Evolutionary conservation across 2,113 vertebrate genomes (phyloP), one percentile per base, ranked within the genome.

Genomic region (Quiscalus mexicanus): DNA sequence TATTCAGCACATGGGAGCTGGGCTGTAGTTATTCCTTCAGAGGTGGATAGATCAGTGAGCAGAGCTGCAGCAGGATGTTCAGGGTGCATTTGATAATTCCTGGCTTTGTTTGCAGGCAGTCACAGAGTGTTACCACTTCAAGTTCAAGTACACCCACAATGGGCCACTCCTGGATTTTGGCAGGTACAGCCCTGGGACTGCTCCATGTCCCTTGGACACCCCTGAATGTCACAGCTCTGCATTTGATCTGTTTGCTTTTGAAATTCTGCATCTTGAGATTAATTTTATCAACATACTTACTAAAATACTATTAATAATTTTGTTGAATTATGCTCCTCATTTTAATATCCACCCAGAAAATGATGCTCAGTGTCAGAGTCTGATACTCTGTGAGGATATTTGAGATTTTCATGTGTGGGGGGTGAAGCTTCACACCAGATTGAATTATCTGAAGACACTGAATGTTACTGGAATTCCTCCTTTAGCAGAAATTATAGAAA

Each of bases 61-160:
- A 84, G 92, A 95, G 31, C 53, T 82, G 59, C 47, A 67, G 41
- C 37, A 60, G 15, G 31, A 39, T 24, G 87, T 24, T 67, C 3
- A 33, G 41, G 53, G 10, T 42, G 22, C n/a, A 62, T 60, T 31
- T 67, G 49, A 31, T 95, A 90, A 96, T 59, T 50, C 12, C 42
- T 93, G 31, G 39, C 6, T 96, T 87, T 97, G 62, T 80, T 95
- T 98, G 96, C 97, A 99, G 99, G 98, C 98, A 42, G 97, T 99
- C 95, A 99, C 99, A 41, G 99, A 99, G 96, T 99, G 98, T 96
- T 99, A 99, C 95, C 99, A 99, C 94, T 99, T 99, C 97, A 99
- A 98, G 95, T 98, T 99, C 98, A 98, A 98, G 75, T 99, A 99
- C 70, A 98, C 98, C 41, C 71, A 93, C 68, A 94, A 95, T 13